Base-by-base conservation (phyloP, 2,797 vertebrate genomes). In the Fratercula arctica region DNA sequence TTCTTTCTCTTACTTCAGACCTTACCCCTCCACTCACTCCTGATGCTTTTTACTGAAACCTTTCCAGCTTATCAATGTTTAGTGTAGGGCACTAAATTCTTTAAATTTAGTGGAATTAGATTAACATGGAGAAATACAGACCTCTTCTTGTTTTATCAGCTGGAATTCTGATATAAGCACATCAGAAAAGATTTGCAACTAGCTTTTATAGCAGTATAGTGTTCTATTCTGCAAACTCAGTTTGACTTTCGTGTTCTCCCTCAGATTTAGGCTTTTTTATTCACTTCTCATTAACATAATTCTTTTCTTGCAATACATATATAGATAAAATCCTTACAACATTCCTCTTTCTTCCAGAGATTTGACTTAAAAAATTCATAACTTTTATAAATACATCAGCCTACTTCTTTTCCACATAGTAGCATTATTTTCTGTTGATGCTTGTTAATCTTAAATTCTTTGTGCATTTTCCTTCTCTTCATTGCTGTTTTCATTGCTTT, bases 81-180 rank as follows among this genome's bases (percentile, higher is more conserved):
- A 61, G 78, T 0, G 0, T 2, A 68, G 12, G 31, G 5, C 43
- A 21, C 10, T 43, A 10, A 37, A 41, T 82, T 48, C 18, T 59
- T 50, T 73, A 50, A 19, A 78, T 56, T 35, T 43, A 39, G 35
- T 77, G 15, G 50, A 72, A 72, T 61, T 73, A 85, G 39, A 72
- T 74, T 67, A 73, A 59, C 16, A 33, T 2, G 4, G 72, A 77
- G 50, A 70, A 80, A 53, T 31, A 60, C 23, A 84, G 61, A 46
- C 7, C 5, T 3, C 5, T 64, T 41, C 43, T 50, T 60, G 41
- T 78, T 81, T 84, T 57, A 77, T 87, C 56, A 89, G 17, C 28
- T 63, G 43, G 16, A 85, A 74, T 90, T 74, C 73, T 77, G 37
- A 63, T 37, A 78, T 3, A 68, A 60, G 17, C 31, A 63, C 8